Evolutionary conservation across 1,140 invertebrate genomes (phyloP).

Genomic region (Rhynchophorus ferrugineus): DNA sequence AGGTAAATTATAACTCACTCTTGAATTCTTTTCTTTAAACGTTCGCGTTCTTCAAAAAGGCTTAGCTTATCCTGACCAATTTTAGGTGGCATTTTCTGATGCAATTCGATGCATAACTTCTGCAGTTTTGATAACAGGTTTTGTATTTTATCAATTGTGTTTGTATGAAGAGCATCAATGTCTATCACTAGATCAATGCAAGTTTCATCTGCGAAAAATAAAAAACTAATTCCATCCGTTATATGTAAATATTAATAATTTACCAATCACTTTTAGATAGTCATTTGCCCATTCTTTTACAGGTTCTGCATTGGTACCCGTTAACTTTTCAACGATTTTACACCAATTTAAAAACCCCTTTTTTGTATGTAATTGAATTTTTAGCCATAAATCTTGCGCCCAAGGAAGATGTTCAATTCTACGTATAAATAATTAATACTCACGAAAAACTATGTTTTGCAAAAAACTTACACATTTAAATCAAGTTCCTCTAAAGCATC

Average conservation of each 20-base stretch:
- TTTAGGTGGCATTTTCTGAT: conserved; percentile 9
- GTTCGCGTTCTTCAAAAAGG: conserved; percentile 15
- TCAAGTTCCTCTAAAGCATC: not conserved
- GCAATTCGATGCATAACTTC: conserved; percentile 7
- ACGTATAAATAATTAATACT: not conserved
- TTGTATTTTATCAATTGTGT: conserved; percentile 11
- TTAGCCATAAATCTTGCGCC: conserved; percentile 9
- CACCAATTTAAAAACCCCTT: conserved; percentile 16
- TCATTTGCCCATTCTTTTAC: conserved; percentile 1
- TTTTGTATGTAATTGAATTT: not conserved
- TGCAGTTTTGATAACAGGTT: conserved; percentile 7
- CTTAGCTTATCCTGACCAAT: conserved; percentile 11
- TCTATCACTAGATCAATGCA: conserved; percentile 14
- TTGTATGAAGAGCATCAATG: conserved; percentile 6
- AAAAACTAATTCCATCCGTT: too few relatives aligned
- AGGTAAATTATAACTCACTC: conserved; percentile 15
- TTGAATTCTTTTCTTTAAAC: conserved; percentile 13
- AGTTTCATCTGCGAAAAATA: conserved; percentile 8
- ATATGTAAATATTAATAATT: not conserved
- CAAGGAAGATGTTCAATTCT: conserved; percentile 16
- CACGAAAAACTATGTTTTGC: not conserved
- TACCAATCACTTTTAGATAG: conserved; percentile 7
- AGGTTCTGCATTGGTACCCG: conserved; percentile 7
- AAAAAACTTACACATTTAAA: not conserved
- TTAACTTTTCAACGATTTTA: conserved; percentile 3